Conservation (phyloP, 2,113 vertebrate genomes). For the Ameiurus melas region DNA sequence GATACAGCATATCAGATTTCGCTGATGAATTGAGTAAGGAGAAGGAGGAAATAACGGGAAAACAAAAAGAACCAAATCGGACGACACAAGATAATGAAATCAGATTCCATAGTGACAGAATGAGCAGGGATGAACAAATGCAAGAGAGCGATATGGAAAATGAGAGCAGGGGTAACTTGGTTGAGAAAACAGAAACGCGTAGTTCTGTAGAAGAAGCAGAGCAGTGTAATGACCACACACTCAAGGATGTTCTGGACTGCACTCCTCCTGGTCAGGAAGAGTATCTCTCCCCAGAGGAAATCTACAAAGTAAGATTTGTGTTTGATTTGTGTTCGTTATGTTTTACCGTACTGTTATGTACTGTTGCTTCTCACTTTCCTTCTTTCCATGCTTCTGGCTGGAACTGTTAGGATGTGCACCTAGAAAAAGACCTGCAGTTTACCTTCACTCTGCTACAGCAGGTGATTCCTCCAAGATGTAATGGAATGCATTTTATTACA, state of each 20-base stretch:
- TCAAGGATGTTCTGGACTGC: conserved; percentile 26
- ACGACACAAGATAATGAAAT: background rate
- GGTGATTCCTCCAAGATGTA: conserved; percentile 52
- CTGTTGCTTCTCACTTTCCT: conserved; percentile 31
- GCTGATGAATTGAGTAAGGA: background rate
- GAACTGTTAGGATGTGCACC: conserved; percentile 54
- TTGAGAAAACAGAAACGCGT: conserved; percentile 1
- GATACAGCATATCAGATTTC: background rate
- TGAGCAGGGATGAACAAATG: background rate
- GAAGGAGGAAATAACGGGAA: background rate
- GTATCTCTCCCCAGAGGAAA: conserved; percentile 64
- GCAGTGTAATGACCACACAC: background rate
- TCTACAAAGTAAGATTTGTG: conserved; percentile 61
- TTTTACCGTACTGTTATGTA: background rate
- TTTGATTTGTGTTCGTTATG: background rate
- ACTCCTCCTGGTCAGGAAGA: conserved; percentile 25
- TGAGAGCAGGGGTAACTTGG: background rate
- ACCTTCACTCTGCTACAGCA: conserved; percentile 60
- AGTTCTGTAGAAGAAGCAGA: background rate
- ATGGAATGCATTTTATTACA: background rate
- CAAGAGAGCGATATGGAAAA: conserved; percentile 16
- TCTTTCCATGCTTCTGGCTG: conserved; percentile 31
- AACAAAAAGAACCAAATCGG: background rate
- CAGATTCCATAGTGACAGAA: background rate
- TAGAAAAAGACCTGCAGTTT: conserved; percentile 59